Conservation (phyloP, 1,140 invertebrate genomes). For the Telenomus remus region DNA sequence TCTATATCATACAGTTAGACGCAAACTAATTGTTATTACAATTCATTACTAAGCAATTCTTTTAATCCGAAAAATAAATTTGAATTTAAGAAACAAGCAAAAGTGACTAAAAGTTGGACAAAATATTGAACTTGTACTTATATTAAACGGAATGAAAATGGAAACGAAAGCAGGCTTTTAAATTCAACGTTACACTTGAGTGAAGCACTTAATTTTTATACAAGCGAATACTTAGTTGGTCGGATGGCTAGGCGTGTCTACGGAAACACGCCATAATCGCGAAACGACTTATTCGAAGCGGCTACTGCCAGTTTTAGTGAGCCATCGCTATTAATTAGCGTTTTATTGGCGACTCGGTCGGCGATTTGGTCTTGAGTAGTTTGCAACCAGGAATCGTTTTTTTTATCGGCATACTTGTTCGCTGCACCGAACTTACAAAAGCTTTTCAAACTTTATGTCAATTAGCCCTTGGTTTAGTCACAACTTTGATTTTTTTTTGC, state of each 20-base stretch:
- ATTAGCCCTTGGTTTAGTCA: too few relatives aligned
- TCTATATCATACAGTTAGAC: too few relatives aligned
- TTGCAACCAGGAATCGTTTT: constrained; percentile 28
- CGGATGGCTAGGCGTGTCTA: constrained; percentile 44
- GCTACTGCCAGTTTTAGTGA: constrained; percentile 52
- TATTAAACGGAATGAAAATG: not conserved
- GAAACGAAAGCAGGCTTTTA: not conserved
- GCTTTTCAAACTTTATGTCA: too few relatives aligned
- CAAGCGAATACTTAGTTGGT: constrained; percentile 18
- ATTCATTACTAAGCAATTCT: too few relatives aligned
- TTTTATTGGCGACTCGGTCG: constrained; percentile 55
- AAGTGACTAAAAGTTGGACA: too few relatives aligned
- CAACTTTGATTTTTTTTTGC: too few relatives aligned
- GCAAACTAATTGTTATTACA: too few relatives aligned
- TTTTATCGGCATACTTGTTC: constrained; percentile 17
- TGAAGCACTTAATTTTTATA: constrained; percentile 22
- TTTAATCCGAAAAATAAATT: too few relatives aligned
- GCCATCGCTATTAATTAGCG: constrained; percentile 59
- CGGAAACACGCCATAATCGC: constrained; percentile 54
- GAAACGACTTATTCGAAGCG: constrained; percentile 41
- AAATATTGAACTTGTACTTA: too few relatives aligned
- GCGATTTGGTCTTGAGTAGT: constrained; percentile 18
- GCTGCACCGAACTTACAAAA: constrained; percentile 5
- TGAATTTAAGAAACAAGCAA: too few relatives aligned
- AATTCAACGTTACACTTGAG: too few relatives aligned